Evolutionary conservation across 2,797 vertebrate genomes (phyloP).

Genomic region (Hozukius guyotensis): DNA sequence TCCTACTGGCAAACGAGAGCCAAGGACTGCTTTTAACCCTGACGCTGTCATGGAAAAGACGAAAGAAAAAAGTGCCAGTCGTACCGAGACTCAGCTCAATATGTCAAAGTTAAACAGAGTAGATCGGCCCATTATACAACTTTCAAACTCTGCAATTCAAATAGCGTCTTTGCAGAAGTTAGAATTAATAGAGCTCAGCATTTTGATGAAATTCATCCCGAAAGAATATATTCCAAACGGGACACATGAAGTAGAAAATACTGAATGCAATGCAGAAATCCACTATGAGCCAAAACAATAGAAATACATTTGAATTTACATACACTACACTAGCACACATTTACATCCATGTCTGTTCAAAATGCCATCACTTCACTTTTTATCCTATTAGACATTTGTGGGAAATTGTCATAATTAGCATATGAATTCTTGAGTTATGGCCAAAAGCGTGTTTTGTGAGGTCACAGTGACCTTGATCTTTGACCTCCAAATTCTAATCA

Average conservation of each 20-base stretch:
- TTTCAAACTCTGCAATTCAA: conserved; percentile 32
- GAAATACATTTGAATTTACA: conserved; percentile 31
- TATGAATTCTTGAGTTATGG: not conserved
- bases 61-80: conserved; percentile 30
- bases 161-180: conserved; percentile 5
- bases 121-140: conserved; percentile 25
- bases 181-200: conserved; percentile 21
- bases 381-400: not conserved
- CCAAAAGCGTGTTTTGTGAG: not conserved
- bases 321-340: not conserved
- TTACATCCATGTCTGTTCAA: not conserved
- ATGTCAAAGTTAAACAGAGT: conserved; percentile 39
- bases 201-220: conserved; percentile 25
- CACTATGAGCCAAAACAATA: conserved; percentile 15
- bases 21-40: conserved; percentile 58
- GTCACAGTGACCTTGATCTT: not conserved
- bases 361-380: no score
- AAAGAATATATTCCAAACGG: conserved; percentile 21
- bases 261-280: conserved; percentile 33
- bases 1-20: conserved; percentile 42
- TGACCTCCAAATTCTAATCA: not conserved
- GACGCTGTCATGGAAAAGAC: conserved; percentile 32
- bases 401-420: no score
- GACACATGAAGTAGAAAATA: not conserved
- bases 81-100: conserved; percentile 23